Conservation (phyloP, 2,888 invertebrate species). For the Synergus laeviventris region DNA sequence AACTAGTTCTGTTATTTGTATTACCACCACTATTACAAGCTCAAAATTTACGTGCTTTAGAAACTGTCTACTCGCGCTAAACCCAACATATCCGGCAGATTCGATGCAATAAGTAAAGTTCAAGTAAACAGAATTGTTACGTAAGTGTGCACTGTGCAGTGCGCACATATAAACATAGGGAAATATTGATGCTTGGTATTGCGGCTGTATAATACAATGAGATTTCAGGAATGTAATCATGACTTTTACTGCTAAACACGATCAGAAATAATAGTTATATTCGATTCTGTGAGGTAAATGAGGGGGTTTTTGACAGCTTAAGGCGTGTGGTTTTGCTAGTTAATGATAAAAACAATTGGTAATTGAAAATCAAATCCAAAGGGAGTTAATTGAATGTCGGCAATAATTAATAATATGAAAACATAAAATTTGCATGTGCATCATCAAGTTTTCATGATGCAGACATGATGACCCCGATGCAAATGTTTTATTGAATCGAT, state of each 20-base stretch:
- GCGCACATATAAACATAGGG: neutral
- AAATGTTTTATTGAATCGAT: constrained; percentile 56
- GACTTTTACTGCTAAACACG: neutral
- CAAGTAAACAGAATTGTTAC: neutral
- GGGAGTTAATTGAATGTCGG: constrained; percentile 44
- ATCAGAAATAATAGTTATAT: neutral
- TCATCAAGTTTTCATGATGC: constrained; percentile 50
- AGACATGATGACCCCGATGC: constrained; percentile 50
- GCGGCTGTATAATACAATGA: neutral
- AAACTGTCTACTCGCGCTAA: neutral
- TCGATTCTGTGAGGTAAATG: neutral
- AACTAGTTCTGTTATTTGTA: constrained; percentile 18
- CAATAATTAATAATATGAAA: constrained; percentile 55
- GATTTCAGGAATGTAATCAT: neutral
- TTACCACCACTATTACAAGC: neutral
- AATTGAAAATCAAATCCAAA: neutral
- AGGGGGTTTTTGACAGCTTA: no score
- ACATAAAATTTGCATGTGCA: constrained; percentile 50
- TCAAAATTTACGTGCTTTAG: neutral
- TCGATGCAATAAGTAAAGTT: constrained; percentile 22
- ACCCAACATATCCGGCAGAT: constrained; percentile 9
- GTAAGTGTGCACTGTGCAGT: neutral
- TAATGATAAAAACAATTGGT: neutral
- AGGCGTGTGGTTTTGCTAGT: neutral
- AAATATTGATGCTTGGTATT: neutral